A percentile compares a stretch with the other conserved stretches of the same genome.
Conservation (phyloP, 2,797 vertebrate species). For the Sphenopsis melanotis region DNA sequence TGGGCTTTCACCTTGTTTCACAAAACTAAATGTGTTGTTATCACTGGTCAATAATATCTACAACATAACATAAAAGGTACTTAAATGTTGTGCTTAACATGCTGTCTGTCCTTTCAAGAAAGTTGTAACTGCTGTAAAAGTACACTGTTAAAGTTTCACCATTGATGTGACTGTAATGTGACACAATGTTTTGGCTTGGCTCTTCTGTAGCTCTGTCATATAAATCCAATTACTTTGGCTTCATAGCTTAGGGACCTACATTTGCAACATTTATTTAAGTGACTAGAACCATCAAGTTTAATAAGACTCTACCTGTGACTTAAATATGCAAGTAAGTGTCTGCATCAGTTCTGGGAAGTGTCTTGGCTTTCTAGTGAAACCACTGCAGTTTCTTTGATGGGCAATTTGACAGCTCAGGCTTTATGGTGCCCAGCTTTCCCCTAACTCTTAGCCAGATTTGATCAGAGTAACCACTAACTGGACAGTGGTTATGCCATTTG, state of each 20-base stretch:
- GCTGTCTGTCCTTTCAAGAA: neutral
- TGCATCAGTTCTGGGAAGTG: neutral
- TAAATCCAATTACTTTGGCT: neutral
- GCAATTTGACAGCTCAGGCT: neutral
- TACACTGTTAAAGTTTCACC: neutral
- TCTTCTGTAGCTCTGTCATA: neutral
- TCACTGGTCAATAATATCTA: neutral
- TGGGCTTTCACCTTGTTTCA: neutral
- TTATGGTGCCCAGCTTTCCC: neutral
- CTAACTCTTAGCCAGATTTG: neutral
- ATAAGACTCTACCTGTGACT: neutral
- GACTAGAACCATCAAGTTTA: neutral
- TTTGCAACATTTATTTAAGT: neutral
- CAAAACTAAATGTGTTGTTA: neutral
- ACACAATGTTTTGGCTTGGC: neutral
- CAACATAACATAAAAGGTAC: neutral
- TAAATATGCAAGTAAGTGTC: neutral
- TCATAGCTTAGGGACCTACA: neutral
- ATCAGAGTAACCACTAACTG: neutral
- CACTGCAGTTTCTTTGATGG: neutral
- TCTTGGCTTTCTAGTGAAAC: neutral
- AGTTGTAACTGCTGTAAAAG: neutral
- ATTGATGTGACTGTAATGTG: neutral
- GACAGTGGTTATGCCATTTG: neutral
- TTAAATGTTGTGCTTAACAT: neutral